Evolutionary conservation across 2,113 vertebrate genomes (phyloP).

Genomic region (Baryphthengus martii): DNA sequence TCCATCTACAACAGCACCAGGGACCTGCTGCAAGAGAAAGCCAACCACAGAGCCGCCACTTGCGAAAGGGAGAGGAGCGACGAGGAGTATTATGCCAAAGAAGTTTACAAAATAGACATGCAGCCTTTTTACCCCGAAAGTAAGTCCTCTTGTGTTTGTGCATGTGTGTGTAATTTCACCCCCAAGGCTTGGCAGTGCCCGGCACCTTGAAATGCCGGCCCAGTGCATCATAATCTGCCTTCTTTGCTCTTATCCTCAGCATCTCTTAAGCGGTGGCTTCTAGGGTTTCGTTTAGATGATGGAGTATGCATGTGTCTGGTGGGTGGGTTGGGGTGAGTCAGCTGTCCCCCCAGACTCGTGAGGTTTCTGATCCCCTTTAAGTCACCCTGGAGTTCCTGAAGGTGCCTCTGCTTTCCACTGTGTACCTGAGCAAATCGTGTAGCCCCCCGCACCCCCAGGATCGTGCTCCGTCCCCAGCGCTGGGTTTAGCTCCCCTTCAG

Average conservation of each 20-base stretch:
- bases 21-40: slow-evolving; percentile 95
- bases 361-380: neutral
- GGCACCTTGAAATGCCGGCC: neutral
- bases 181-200: slow-evolving; percentile 1
- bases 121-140: slow-evolving; percentile 83
- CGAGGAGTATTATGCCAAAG: slow-evolving; percentile 98
- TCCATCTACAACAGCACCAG: slow-evolving; percentile 98
- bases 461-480: neutral
- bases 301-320: accelerated
- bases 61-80: slow-evolving; percentile 96
- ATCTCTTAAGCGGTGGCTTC: neutral
- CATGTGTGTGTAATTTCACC: neutral
- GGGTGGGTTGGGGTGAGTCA: neutral
- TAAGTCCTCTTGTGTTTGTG: slow-evolving; percentile 74
- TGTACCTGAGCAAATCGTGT: neutral
- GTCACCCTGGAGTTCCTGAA: neutral
- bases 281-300: neutral
- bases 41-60: slow-evolving; percentile 87
- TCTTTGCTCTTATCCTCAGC: neutral
- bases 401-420: neutral
- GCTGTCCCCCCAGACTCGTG: neutral
- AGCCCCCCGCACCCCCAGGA: neutral
- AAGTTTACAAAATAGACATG: slow-evolving; percentile 97
- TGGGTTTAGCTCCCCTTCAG: neutral
- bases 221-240: neutral